phyloP scores from a whole-genome alignment of 2,888 invertebrate genomes.

The Sinotaia quadrata region DNA sequence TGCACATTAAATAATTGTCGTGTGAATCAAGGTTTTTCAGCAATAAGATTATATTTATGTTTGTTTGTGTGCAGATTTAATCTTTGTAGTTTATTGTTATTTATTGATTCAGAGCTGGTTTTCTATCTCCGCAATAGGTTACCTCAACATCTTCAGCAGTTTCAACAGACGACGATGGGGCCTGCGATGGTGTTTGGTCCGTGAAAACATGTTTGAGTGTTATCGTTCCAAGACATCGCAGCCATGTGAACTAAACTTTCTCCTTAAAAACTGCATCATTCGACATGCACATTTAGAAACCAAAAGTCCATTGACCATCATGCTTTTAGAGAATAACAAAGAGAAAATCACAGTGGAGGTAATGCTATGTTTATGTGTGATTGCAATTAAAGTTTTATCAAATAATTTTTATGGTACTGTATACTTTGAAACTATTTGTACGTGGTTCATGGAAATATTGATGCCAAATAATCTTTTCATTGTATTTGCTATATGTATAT shows the following conservation, averaged over 20 bases:
- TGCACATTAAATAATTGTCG: no score
- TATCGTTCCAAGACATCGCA: slow-evolving; percentile 49
- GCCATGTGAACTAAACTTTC: slow-evolving; percentile 57
- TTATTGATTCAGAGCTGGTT: no score
- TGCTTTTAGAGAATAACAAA: slow-evolving; percentile 51
- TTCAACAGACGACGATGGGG: slow-evolving; percentile 63
- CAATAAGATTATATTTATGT: no score
- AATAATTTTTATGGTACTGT: no score
- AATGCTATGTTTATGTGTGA: slow-evolving; percentile 1
- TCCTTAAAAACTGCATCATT: slow-evolving; percentile 51
- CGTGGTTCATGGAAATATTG: no score
- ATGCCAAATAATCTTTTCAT: no score
- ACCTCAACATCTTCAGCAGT: slow-evolving; percentile 59
- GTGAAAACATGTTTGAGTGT: slow-evolving; percentile 61
- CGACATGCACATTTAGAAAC: slow-evolving; percentile 57
- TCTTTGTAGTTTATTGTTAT: no score
- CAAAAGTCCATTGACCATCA: slow-evolving; percentile 59
- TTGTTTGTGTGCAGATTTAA: no score
- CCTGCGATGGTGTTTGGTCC: slow-evolving; percentile 59
- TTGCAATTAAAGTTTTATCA: no score
- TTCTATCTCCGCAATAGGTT: slow-evolving; percentile 44
- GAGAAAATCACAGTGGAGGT: slow-evolving; percentile 65
- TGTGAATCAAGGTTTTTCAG: no score
- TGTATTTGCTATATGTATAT: no score
- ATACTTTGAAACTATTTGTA: no score